Base-by-base conservation (phyloP, 1,140 invertebrate species). In the Sycophila sp. region DNA sequence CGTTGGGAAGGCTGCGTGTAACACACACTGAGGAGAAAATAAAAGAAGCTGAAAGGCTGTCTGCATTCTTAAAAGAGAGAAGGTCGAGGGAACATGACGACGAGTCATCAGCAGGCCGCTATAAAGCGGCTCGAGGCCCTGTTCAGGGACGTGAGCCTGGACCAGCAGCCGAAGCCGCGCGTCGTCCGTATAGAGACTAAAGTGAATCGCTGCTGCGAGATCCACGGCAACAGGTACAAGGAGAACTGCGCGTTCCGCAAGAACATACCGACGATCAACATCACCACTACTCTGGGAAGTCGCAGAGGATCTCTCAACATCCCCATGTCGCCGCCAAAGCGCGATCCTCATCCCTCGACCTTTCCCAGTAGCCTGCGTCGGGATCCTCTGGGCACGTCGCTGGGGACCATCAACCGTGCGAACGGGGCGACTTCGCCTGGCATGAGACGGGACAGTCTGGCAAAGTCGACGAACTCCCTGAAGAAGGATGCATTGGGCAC, bases 121-220 rank as follows among this genome's bases (percentile, higher is more conserved):
- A 90, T 93, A 76, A 90, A 89, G 68, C 89, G 91, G 45, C 80
- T 93, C 73, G 92, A 93, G 77, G 90, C 89, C 1, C 87, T 94
- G 66, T 93, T 94, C 80, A 87, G 88, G 34, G 90, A 89, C 73
- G 87, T 90, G 40, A 90, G 87, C 76, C 73, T 92, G 59, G 90
- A 91, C 22, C 77, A 79, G 7, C 76, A 77, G 7, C 69, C 59
- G 24, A 81, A 76, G 28, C 86, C 87, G 19, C 80, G 87, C 38
- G 83, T 88, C 2, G 86, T 88, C 66, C 53, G 63, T 2, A 83
- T 89, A 15, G 89, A 91, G 77, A 80, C 77, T 6, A 85, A 83
- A 73, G 81, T 87, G 47, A 88, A 89, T 74, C 87, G 88, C 55
- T 86, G 85, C 40, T 92, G 92, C 76, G 90, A 92, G 65, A 89